Percentiles rank a stretch among this genome's conserved stretches.
These are phyloP conservation scores for Drepana falcataria DNA, from an alignment of 2,888 invertebrate species.

Conservation along the genomic window DNA sequence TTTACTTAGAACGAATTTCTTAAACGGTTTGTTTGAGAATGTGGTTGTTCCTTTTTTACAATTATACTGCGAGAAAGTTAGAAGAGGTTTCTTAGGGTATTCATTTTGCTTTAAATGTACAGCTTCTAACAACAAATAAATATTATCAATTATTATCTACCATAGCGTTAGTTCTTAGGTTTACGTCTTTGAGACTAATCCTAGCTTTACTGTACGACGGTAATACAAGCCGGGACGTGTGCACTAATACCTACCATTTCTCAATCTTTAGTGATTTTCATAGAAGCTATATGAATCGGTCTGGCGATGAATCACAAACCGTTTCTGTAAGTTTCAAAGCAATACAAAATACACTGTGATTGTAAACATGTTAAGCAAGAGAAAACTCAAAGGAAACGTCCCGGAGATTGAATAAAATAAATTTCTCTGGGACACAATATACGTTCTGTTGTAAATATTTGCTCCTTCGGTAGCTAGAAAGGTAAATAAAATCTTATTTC, in stretches of 20 bases:
- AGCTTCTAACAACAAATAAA: no score
- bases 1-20: no score
- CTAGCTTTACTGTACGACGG: conserved; percentile 12
- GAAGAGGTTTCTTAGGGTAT: no score
- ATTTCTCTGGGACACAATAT: neutral
- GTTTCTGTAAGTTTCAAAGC: conserved; percentile 3
- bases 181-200: no score
- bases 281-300: conserved; percentile 41
- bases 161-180: no score
- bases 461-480: no score
- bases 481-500: no score
- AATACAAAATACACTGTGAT: neutral
- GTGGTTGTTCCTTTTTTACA: no score
- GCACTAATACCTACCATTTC: conserved; percentile 31
- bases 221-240: conserved; percentile 34
- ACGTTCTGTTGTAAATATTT: neutral
- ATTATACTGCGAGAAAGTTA: no score
- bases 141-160: no score
- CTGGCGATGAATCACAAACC: conserved; percentile 28
- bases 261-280: conserved; percentile 37
- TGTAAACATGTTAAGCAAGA: neutral
- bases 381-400: neutral
- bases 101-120: no score
- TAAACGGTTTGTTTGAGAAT: no score
- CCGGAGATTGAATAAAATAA: neutral